phyloP scores from a whole-genome alignment of 2,888 invertebrate genomes.

The Strigamia transsilvanica region DNA sequence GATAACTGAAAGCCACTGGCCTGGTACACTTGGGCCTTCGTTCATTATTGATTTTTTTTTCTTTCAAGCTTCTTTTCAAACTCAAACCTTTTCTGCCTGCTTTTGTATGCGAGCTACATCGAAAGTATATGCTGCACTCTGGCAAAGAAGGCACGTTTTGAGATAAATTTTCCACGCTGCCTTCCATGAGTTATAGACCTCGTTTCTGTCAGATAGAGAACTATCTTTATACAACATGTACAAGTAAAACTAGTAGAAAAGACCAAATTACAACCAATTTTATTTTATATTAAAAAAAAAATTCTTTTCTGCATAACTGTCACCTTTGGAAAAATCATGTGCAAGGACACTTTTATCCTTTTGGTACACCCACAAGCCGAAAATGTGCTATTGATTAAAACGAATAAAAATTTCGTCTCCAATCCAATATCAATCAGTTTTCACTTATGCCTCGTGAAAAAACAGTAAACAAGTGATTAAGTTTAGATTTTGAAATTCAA shows the following conservation, averaged over 20 bases:
- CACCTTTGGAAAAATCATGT: neutral
- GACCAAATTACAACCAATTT: constrained; percentile 30
- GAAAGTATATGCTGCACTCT: constrained; percentile 30
- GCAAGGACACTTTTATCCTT: neutral
- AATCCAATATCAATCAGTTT: too few relatives aligned
- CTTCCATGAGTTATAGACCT: constrained; percentile 30
- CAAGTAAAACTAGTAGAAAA: constrained; percentile 19
- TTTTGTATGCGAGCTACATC: constrained; percentile 30
- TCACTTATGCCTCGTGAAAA: too few relatives aligned
- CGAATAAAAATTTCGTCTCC: neutral
- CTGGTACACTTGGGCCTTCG: constrained; percentile 30
- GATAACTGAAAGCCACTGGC: constrained; percentile 26
- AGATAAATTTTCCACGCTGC: constrained; percentile 26
- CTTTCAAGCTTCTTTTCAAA: constrained; percentile 5
- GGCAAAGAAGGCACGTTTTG: constrained; percentile 30
- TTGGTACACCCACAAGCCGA: too few relatives aligned
- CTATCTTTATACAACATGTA: constrained; percentile 18
- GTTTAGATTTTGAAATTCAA: too few relatives aligned
- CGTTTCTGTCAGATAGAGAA: constrained; percentile 30
- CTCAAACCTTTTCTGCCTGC: constrained; percentile 21
- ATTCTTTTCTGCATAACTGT: neutral
- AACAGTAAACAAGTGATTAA: too few relatives aligned
- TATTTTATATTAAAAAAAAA: neutral
- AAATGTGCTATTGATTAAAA: neutral
- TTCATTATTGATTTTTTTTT: constrained; percentile 30